Evolutionary conservation across 2,888 invertebrate genomes (phyloP), one percentile per base, ranked within the genome.

Genomic region (Melinaea menophilus): DNA sequence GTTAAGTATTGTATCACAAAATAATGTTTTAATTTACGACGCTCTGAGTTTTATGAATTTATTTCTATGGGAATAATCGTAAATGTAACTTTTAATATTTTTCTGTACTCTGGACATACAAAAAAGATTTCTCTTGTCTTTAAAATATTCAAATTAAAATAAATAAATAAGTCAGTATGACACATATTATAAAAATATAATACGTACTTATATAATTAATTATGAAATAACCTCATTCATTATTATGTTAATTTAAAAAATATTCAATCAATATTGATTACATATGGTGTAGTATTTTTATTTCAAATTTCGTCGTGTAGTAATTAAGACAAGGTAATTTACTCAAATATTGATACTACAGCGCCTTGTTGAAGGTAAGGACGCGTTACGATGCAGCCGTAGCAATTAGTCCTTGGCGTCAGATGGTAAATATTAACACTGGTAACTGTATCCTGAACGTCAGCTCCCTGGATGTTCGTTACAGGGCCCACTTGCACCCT

Each of bases 391-490:
- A 77, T 74, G 77, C 79, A 79, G 76, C 76, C 73, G 73, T 73
- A 81, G 82, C 85, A 89, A 90, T 89, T 90, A 89, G 86, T 81
- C 83, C 79, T 73, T 76, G 81, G 87, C 85, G 88, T 85, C 88
- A 84, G 86, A 81, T 84, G 87, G 88, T 88, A 90, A 90, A 90
- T 90, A 90, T 89, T 88, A 90, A 88, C 89, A 85, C 79, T 85
- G 80, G 86, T 89, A 88, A 90, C 89, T 90, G 88, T 89, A 84
- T 84, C 75, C 82, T 81, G 84, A 85, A 82, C 85, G 88, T 85
- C 86, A 86, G 88, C 84, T 75, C 79, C 81, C 81, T 80, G 82
- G 81, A 86, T 86, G 88, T 89, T 90, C 88, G 88, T 88, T 90
- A 90, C 88, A 83, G 83, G 80, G 80, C 77, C 80, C 82, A 84